These are phyloP conservation scores for Psilopogon haemacephalus DNA, from an alignment of 2,113 vertebrate genomes.

Conservation along the genomic window DNA sequence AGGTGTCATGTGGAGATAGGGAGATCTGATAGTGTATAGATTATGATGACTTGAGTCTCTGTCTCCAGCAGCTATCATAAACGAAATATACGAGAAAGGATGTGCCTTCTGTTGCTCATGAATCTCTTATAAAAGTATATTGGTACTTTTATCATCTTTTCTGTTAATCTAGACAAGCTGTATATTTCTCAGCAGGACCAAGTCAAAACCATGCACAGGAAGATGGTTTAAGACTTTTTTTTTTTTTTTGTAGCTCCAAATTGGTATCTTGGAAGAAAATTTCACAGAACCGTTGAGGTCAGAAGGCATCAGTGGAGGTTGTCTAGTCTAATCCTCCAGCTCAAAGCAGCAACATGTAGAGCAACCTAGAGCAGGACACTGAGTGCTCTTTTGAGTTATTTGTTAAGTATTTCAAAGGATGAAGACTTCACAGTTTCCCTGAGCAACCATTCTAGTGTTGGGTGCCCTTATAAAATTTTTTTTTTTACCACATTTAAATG, in stretches of 20 bases:
- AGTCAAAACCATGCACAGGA: not conserved
- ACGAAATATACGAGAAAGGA: not conserved
- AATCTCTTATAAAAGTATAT: not conserved
- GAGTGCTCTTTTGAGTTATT: fast-evolving
- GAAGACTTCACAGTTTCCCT: not conserved
- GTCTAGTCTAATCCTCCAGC: not conserved
- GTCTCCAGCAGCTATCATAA: not conserved
- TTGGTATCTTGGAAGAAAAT: not conserved
- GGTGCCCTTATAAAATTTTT: not conserved
- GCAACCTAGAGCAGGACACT: not conserved
- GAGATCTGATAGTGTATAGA: not conserved
- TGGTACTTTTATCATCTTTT: not conserved
- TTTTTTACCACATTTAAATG: not conserved
- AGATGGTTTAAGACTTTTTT: not conserved
- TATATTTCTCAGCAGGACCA: not conserved
- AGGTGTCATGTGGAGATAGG: not conserved
- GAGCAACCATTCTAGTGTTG: not conserved
- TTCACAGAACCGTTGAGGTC: not conserved
- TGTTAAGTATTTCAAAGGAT: not conserved
- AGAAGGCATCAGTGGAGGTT: not conserved
- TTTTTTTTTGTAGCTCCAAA: not conserved
- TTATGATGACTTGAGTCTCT: not conserved
- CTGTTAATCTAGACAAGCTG: not conserved
- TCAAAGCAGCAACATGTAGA: not conserved
- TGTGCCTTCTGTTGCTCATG: not conserved